Evolutionary conservation across 2,113 vertebrate genomes (phyloP).

Genomic region (Cephalopholis sonnerati): DNA sequence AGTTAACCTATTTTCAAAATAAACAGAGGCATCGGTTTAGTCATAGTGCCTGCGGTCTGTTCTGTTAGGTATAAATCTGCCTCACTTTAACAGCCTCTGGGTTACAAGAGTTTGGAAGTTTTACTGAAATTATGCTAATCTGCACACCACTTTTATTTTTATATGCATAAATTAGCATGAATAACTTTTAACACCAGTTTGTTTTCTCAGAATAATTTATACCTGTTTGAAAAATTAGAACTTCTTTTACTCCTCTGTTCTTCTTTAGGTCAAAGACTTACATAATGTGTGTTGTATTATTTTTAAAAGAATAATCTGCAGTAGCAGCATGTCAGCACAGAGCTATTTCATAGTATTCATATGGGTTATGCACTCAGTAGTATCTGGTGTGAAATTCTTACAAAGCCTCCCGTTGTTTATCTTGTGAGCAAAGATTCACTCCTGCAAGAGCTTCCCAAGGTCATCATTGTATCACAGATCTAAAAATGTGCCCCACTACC

Average conservation of each 20-base stretch:
- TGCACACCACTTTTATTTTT: slow-evolving; percentile 42
- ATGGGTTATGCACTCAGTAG: not conserved
- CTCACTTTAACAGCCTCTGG: slow-evolving; percentile 47
- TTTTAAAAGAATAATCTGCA: not conserved
- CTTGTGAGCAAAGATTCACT: not conserved
- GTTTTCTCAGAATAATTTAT: slow-evolving; percentile 33
- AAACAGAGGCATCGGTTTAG: slow-evolving; percentile 57
- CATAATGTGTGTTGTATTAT: not conserved
- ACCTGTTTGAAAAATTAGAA: not conserved
- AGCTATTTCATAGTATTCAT: not conserved
- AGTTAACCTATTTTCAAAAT: slow-evolving; percentile 59
- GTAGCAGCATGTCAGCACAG: not conserved
- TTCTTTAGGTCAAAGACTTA: slow-evolving; percentile 1
- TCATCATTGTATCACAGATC: slow-evolving; percentile 29
- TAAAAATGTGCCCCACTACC: slow-evolving; percentile 3
- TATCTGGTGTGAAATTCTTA: not conserved
- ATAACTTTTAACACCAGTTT: slow-evolving; percentile 38
- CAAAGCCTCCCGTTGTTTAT: slow-evolving; percentile 15
- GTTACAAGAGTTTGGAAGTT: slow-evolving; percentile 50
- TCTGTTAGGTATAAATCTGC: slow-evolving; percentile 60
- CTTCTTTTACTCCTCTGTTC: not conserved
- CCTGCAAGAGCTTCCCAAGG: slow-evolving; percentile 6
- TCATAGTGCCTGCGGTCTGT: slow-evolving; percentile 64
- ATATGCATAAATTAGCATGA: slow-evolving; percentile 60
- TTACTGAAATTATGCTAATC: slow-evolving; percentile 69